phyloP scores from a whole-genome alignment of 2,113 vertebrate genomes.

The Bubo bubo region DNA sequence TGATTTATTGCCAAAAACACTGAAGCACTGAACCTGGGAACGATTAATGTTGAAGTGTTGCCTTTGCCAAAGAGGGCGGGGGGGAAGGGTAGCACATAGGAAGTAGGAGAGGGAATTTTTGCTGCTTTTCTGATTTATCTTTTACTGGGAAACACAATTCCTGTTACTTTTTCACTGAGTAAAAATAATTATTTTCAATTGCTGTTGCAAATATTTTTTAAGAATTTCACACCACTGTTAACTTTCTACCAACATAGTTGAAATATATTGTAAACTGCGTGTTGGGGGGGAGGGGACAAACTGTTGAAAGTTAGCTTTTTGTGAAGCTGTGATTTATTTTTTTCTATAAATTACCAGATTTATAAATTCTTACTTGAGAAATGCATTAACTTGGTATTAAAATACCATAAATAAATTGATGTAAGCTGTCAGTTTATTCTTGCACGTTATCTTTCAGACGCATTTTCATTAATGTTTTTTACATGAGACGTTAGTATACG shows the following conservation, averaged over 20 bases:
- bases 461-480: background rate
- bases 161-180: slow-evolving; percentile 39
- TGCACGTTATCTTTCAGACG: background rate
- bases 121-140: slow-evolving; percentile 53
- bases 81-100: background rate
- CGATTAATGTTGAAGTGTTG: background rate
- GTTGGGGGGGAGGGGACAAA: slow-evolving; percentile 49
- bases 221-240: slow-evolving; percentile 56
- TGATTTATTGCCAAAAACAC: slow-evolving; percentile 31
- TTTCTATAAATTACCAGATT: slow-evolving; percentile 67
- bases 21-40: background rate
- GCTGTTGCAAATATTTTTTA: slow-evolving; percentile 55
- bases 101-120: background rate
- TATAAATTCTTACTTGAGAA: slow-evolving; percentile 75
- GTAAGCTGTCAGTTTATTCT: slow-evolving; percentile 44
- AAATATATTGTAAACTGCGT: slow-evolving; percentile 64
- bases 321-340: slow-evolving; percentile 68
- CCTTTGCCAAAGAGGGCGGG: background rate
- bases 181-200: slow-evolving; percentile 60
- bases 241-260: slow-evolving; percentile 70
- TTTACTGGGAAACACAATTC: slow-evolving; percentile 29
- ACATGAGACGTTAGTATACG: background rate
- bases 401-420: slow-evolving; percentile 53
- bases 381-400: slow-evolving; percentile 56
- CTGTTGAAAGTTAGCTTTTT: slow-evolving; percentile 68